A percentile compares a stretch with the other conserved stretches of the same genome.
phyloP scores from a whole-genome alignment of 2,113 vertebrate species.

The Pholis gunnellus region DNA sequence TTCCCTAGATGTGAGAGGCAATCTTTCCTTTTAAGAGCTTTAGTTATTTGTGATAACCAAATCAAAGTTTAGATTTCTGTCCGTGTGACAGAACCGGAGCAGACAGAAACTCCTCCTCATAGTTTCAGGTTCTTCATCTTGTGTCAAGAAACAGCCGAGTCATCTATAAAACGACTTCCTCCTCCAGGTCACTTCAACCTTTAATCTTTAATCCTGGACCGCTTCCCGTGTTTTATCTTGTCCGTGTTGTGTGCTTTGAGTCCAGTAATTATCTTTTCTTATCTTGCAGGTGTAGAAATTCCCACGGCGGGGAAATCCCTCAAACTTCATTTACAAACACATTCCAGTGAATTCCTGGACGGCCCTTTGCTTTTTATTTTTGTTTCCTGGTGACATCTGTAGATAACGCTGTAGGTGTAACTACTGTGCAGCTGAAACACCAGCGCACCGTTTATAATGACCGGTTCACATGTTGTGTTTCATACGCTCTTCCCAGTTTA shows the following conservation, averaged over 20 bases:
- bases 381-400: not conserved
- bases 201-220: not conserved
- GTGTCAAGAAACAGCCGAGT: conserved; percentile 6
- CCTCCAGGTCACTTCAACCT: not conserved
- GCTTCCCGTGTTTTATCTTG: too few relatives aligned
- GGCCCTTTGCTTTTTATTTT: not conserved
- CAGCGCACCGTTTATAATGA: too few relatives aligned
- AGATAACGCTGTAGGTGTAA: not conserved
- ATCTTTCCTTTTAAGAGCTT: too few relatives aligned
- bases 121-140: too few relatives aligned
- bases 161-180: not conserved
- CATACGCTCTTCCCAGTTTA: not conserved
- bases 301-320: not conserved
- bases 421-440: not conserved
- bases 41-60: too few relatives aligned
- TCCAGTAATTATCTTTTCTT: not conserved
- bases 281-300: not conserved
- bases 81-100: too few relatives aligned
- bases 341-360: not conserved
- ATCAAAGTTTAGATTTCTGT: too few relatives aligned
- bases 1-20: too few relatives aligned
- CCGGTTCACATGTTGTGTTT: too few relatives aligned
- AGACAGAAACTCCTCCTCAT: too few relatives aligned
- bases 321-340: not conserved
- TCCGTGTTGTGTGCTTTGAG: not conserved